Evolutionary conservation across 35 echinoderm and acorn worm genomes (phyloP).

Genomic region (Eucidaris tribuloides): DNA sequence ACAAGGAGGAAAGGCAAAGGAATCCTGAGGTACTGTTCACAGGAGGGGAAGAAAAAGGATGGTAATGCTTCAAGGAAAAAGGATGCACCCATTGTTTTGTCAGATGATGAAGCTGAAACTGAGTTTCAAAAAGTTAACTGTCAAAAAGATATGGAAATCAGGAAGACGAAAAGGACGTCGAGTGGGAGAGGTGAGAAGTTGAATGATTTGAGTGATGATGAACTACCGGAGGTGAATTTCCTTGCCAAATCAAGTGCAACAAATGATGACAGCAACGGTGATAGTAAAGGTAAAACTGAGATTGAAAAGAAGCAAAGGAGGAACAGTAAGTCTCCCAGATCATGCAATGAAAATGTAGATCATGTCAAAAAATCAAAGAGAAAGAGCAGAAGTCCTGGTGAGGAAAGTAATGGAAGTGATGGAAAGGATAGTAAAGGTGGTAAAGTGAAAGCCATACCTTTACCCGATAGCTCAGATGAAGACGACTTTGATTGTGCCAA

Average conservation of each 20-base stretch:
- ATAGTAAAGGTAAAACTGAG: neutral
- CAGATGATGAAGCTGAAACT: too few species aligned
- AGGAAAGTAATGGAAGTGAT: neutral
- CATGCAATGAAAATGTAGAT: neutral
- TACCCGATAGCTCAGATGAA: conserved; percentile 2
- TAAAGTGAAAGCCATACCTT: neutral
- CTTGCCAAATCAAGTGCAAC: neutral
- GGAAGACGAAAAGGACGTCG: too few species aligned
- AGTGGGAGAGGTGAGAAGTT: too few species aligned
- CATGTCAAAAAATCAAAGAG: neutral
- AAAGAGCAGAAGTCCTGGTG: neutral
- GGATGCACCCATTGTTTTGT: neutral
- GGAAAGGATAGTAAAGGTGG: neutral
- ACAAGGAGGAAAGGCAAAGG: conserved; percentile 15
- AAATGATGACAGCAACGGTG: neutral
- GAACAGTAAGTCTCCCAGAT: neutral
- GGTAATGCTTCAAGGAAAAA: neutral
- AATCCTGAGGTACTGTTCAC: conserved; percentile 14
- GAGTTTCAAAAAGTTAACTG: too few species aligned
- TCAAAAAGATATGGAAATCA: too few species aligned
- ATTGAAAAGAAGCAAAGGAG: neutral
- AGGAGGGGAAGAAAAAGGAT: neutral
- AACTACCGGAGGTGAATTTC: neutral
- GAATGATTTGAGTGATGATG: neutral
- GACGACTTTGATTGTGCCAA: conserved; percentile 11